phyloP scores from a whole-genome alignment of 2,888 invertebrate genomes.

The Macropis europaea region DNA sequence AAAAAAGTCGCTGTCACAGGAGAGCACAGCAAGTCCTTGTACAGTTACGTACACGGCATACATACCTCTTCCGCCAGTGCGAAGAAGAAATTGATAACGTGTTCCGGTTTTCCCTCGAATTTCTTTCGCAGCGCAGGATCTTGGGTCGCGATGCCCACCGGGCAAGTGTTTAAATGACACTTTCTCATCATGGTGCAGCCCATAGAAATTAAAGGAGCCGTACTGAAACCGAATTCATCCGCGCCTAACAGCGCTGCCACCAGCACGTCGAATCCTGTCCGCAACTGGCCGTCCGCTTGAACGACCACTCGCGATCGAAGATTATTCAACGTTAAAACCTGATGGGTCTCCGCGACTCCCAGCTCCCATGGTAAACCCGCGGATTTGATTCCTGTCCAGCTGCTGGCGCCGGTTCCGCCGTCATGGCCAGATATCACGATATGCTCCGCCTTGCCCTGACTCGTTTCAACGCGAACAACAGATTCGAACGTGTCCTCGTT shows the following conservation, averaged over 20 bases:
- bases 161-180: constrained; percentile 99
- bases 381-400: constrained; percentile 99
- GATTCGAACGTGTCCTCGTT: too few species aligned
- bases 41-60: too few species aligned
- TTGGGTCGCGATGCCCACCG: constrained; percentile 99
- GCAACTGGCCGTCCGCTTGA: constrained; percentile 97
- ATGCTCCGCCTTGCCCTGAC: constrained; percentile 97
- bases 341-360: constrained; percentile 99
- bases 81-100: constrained; percentile 98
- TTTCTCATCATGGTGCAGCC: constrained; percentile 99
- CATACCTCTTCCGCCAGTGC: constrained; percentile 97
- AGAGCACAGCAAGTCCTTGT: too few species aligned
- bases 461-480: neutral
- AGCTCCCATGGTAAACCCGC: constrained; percentile 99
- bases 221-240: constrained; percentile 99
- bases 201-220: constrained; percentile 97
- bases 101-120: constrained; percentile 98
- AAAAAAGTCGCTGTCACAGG: too few species aligned
- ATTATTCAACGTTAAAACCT: constrained; percentile 96
- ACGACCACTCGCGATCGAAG: constrained; percentile 95
- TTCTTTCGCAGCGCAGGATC: constrained; percentile 97
- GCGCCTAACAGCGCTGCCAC: constrained; percentile 98
- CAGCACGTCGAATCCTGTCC: constrained; percentile 97
- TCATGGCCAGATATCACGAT: constrained; percentile 99
- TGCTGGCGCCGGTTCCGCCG: constrained; percentile 99